phyloP scores from a whole-genome alignment of 2,888 invertebrate species.

The Serripes groenlandicus region DNA sequence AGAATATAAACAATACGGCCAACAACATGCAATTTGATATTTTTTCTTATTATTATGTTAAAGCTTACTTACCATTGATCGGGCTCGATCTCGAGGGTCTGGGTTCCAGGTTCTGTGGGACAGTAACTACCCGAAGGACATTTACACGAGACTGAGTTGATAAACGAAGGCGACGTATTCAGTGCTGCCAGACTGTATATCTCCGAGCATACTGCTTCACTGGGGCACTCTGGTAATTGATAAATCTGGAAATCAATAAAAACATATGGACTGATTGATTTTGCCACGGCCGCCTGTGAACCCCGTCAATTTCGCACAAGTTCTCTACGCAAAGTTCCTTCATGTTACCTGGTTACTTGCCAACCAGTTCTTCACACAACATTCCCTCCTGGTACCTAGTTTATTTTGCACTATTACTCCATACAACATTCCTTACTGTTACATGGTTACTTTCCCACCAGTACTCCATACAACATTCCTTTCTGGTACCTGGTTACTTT shows the following conservation, averaged over 20 bases:
- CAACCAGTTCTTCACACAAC: too few species aligned
- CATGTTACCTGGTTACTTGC: too few species aligned
- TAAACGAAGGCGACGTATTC: conserved; percentile 25
- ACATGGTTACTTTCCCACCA: too few species aligned
- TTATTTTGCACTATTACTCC: too few species aligned
- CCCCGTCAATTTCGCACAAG: too few species aligned
- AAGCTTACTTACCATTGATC: conserved; percentile 54
- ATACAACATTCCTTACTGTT: too few species aligned
- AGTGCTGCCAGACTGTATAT: conserved; percentile 39
- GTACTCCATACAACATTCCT: too few species aligned
- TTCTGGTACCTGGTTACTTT: too few species aligned
- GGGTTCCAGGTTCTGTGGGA: conserved; percentile 61
- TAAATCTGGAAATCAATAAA: conserved; percentile 58
- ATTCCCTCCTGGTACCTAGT: too few species aligned
- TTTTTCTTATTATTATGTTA: not conserved
- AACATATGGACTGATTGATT: too few species aligned
- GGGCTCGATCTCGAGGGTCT: conserved; percentile 47
- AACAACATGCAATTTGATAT: not conserved
- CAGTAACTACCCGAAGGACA: conserved; percentile 60
- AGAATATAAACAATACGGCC: not conserved
- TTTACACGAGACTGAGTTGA: conserved; percentile 53
- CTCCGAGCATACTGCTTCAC: conserved; percentile 63
- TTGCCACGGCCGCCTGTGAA: too few species aligned
- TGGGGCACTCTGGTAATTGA: conserved; percentile 51
- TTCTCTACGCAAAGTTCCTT: too few species aligned